Conservation (phyloP, 1,140 invertebrate genomes). For the Augochlora pura region DNA sequence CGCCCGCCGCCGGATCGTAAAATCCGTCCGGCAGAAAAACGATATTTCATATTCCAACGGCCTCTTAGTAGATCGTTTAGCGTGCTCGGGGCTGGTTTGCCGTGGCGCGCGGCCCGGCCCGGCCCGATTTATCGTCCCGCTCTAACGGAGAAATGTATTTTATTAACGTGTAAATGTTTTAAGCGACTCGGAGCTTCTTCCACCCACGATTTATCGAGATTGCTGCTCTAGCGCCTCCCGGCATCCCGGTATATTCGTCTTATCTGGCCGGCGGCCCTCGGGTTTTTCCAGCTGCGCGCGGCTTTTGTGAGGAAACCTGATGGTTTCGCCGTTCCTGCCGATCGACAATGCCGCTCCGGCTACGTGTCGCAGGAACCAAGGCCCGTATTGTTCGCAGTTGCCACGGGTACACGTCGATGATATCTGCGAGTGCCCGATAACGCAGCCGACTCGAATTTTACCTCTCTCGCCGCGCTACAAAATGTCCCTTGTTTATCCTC, state of each 20-base stretch:
- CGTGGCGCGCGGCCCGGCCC: too few species aligned
- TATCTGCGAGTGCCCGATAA: conserved; percentile 17
- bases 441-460: conserved; percentile 13
- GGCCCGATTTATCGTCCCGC: conserved; percentile 2
- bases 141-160: conserved; percentile 33
- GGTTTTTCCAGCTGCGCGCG: conserved; percentile 27
- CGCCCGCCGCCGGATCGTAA: background rate
- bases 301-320: conserved; percentile 11
- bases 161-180: conserved; percentile 57
- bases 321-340: too few species aligned
- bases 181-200: conserved; percentile 23
- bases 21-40: background rate
- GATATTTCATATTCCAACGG: background rate
- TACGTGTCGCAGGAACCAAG: conserved; percentile 10
- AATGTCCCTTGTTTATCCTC: too few species aligned
- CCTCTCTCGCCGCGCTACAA: too few species aligned
- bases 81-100: background rate
- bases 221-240: background rate
- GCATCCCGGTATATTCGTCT: conserved; percentile 23
- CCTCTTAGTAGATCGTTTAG: background rate
- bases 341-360: background rate
- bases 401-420: background rate
- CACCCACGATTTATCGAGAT: conserved; percentile 52
- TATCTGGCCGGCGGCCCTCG: background rate
- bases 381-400: conserved; percentile 20